Conservation (phyloP, 2,888 invertebrate genomes). For the Tubulanus polymorphus region DNA sequence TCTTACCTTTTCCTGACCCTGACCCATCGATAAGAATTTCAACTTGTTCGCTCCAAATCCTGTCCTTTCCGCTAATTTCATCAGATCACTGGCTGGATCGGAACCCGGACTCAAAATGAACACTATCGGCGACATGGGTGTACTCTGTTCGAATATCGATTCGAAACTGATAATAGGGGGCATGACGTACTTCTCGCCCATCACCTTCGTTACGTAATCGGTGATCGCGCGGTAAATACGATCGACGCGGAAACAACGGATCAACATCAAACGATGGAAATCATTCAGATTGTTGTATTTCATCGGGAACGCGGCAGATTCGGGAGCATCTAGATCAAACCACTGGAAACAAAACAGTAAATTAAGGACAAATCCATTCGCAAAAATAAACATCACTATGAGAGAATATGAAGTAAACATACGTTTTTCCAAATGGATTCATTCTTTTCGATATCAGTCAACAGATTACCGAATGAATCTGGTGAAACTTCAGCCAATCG, state of each 20-base stretch:
- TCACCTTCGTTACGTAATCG: constrained; percentile 73
- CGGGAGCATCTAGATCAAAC: constrained; percentile 81
- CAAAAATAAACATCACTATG: too few species aligned
- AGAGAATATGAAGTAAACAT: too few species aligned
- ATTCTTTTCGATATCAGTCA: constrained; percentile 62
- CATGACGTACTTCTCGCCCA: constrained; percentile 85
- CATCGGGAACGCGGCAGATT: constrained; percentile 67
- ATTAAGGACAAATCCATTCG: not conserved
- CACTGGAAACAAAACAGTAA: constrained; percentile 60
- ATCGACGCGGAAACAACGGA: constrained; percentile 86
- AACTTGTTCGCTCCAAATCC: constrained; percentile 53
- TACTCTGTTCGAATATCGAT: constrained; percentile 79
- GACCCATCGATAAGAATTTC: constrained; percentile 55
- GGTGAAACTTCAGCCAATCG: constrained; percentile 69
- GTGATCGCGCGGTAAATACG: constrained; percentile 81
- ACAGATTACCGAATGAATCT: constrained; percentile 63
- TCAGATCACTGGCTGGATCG: constrained; percentile 54
- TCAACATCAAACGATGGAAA: constrained; percentile 71
- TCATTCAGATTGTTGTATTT: constrained; percentile 66
- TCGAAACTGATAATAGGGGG: constrained; percentile 83
- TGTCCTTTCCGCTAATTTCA: constrained; percentile 54
- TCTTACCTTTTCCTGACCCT: constrained; percentile 54
- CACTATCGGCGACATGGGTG: constrained; percentile 61
- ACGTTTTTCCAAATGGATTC: constrained; percentile 63
- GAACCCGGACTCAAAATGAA: constrained; percentile 55